Conservation (phyloP, 1,140 invertebrate species). For the Ceratina japonica region DNA sequence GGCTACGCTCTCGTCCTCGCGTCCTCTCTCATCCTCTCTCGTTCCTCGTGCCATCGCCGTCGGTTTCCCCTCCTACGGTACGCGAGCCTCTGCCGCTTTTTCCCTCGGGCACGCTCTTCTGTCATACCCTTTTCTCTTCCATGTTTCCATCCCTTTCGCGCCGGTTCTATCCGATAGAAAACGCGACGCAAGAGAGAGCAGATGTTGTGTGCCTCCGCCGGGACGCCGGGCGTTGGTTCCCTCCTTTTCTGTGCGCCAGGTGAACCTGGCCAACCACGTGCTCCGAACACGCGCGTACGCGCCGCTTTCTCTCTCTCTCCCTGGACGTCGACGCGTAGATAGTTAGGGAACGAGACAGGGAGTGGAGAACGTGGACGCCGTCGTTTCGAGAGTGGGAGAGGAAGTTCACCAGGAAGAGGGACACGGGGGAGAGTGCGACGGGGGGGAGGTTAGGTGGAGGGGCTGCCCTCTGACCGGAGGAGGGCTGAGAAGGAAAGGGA, state of each 20-base stretch:
- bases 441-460: background rate
- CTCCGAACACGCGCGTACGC: slow-evolving; percentile 53
- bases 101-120: slow-evolving; percentile 1
- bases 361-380: slow-evolving; percentile 4
- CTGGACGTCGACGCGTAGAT: background rate
- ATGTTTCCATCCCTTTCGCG: slow-evolving; percentile 15
- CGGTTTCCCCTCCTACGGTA: slow-evolving; percentile 14
- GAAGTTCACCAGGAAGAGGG: slow-evolving; percentile 12
- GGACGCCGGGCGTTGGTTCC: slow-evolving; percentile 57
- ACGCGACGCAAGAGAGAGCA: slow-evolving; percentile 42
- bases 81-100: background rate
- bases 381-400: slow-evolving; percentile 16
- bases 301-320: background rate
- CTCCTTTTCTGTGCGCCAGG: slow-evolving; percentile 56
- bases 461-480: background rate
- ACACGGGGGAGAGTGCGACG: background rate
- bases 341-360: slow-evolving; percentile 34
- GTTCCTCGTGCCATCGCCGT: background rate
- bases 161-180: slow-evolving; percentile 52
- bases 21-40: background rate
- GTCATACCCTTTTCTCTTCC: background rate
- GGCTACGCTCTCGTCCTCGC: background rate
- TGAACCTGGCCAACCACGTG: slow-evolving; percentile 60
- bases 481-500: slow-evolving; percentile 22
- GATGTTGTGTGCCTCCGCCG: slow-evolving; percentile 45